phyloP scores from a whole-genome alignment of 2,113 vertebrate species.

The Spea multiplicata region DNA sequence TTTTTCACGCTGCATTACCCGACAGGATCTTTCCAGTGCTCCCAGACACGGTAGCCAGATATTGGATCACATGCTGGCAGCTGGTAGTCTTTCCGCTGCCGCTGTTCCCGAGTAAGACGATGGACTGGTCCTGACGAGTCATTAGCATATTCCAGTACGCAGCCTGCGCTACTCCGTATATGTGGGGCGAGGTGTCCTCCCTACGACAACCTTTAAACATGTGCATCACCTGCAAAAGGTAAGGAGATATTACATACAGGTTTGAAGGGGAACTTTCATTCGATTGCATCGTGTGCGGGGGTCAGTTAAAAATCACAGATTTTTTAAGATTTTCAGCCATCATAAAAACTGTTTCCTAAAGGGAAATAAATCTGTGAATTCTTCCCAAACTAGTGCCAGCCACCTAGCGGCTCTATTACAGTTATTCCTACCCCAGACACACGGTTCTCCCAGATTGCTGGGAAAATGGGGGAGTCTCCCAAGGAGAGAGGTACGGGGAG shows the following conservation, averaged over 20 bases:
- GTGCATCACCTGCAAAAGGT: constrained; percentile 84
- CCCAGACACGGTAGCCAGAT: constrained; percentile 87
- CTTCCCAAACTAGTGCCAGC: too few species aligned
- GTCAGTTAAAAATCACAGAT: too few species aligned
- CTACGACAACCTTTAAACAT: constrained; percentile 96
- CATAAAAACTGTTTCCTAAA: too few species aligned
- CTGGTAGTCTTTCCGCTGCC: constrained; percentile 94
- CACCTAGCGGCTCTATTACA: too few species aligned
- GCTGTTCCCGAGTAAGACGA: constrained; percentile 85
- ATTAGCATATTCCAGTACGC: constrained; percentile 91
- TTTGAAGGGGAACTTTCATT: not conserved
- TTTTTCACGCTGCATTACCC: constrained; percentile 62
- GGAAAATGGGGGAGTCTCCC: too few species aligned
- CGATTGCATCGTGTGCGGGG: too few species aligned
- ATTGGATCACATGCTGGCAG: constrained; percentile 92
- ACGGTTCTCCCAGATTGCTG: too few species aligned
- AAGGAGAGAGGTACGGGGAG: too few species aligned
- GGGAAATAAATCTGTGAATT: too few species aligned
- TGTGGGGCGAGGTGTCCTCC: constrained; percentile 88
- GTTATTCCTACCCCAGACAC: too few species aligned
- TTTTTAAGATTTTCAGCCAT: too few species aligned
- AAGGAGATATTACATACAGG: not conserved
- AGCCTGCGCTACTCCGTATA: constrained; percentile 87
- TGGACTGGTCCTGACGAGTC: constrained; percentile 90
- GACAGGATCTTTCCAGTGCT: constrained; percentile 90